Conservation (phyloP, 92 coral and sea anemone species). For the Palythoa grandis region DNA sequence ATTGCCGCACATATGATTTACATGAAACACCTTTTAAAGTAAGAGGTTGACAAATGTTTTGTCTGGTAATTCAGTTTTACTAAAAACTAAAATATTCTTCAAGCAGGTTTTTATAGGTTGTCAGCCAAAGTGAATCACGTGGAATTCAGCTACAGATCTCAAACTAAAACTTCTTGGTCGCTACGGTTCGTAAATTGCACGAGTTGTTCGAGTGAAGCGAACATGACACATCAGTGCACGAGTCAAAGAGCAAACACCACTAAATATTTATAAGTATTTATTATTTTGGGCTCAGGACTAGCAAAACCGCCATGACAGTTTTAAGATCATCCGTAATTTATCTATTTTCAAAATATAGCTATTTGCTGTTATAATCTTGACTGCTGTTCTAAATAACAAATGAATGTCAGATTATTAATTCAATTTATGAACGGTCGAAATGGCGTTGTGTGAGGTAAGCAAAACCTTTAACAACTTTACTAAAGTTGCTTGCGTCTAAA, state of each 20-base stretch:
- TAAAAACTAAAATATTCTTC: too few species aligned
- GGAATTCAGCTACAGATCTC: neutral
- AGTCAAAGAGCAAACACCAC: neutral
- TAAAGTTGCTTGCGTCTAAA: neutral
- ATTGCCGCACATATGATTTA: neutral
- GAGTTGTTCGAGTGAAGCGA: neutral
- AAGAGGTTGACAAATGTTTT: neutral
- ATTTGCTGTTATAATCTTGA: neutral
- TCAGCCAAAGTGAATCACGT: neutral
- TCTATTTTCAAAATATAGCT: neutral
- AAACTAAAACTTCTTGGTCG: neutral
- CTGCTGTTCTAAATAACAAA: neutral
- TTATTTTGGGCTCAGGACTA: neutral
- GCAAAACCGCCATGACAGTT: neutral
- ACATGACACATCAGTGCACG: neutral
- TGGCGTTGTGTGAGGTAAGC: neutral
- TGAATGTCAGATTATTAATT: neutral
- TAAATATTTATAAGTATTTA: slow-evolving; percentile 10
- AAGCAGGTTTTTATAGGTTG: neutral
- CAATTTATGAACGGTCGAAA: neutral
- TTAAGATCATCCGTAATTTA: neutral
- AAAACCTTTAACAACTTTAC: neutral
- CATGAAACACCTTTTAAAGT: neutral
- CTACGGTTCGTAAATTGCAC: neutral
- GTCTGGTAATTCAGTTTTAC: neutral